Percentiles rank a stretch among this genome's conserved stretches.
These are phyloP conservation scores for Chymomyza costata DNA, from an alignment of 1,140 invertebrate species.

Conservation along the genomic window DNA sequence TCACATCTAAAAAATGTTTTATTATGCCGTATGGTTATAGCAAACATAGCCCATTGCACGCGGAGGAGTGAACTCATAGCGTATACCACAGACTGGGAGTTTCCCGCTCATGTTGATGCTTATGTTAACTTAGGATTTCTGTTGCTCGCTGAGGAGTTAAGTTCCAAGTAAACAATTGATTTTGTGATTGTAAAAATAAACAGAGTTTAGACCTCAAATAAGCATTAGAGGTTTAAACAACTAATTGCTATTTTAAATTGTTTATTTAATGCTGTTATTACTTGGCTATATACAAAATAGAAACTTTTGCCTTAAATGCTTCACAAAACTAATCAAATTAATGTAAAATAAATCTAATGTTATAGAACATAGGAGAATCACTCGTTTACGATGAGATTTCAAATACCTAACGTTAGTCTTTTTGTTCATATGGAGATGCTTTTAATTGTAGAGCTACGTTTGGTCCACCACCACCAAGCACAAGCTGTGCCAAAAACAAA, in stretches of 20 bases:
- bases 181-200: too few relatives aligned
- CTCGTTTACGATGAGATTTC: too few relatives aligned
- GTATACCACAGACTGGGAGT: slow-evolving; percentile 60
- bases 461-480: slow-evolving; percentile 58
- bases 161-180: background rate
- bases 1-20: background rate
- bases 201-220: too few relatives aligned
- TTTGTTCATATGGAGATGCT: too few relatives aligned
- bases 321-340: too few relatives aligned
- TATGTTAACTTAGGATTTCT: slow-evolving; percentile 48
- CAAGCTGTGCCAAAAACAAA: slow-evolving; percentile 43
- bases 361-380: background rate
- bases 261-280: too few relatives aligned
- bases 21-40: slow-evolving; percentile 17
- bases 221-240: too few relatives aligned
- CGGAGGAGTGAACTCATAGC: slow-evolving; percentile 40
- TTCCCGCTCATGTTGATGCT: slow-evolving; percentile 49
- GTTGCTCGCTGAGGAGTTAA: slow-evolving; percentile 50
- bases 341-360: slow-evolving; percentile 8
- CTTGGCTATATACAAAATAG: background rate
- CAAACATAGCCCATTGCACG: slow-evolving; percentile 52
- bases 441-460: slow-evolving; percentile 5
- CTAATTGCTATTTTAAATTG: too few relatives aligned
- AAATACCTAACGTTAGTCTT: too few relatives aligned
- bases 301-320: background rate